Evolutionary conservation across 2,888 invertebrate genomes (phyloP).

Genomic region (Leptinotarsa tumamoca): DNA sequence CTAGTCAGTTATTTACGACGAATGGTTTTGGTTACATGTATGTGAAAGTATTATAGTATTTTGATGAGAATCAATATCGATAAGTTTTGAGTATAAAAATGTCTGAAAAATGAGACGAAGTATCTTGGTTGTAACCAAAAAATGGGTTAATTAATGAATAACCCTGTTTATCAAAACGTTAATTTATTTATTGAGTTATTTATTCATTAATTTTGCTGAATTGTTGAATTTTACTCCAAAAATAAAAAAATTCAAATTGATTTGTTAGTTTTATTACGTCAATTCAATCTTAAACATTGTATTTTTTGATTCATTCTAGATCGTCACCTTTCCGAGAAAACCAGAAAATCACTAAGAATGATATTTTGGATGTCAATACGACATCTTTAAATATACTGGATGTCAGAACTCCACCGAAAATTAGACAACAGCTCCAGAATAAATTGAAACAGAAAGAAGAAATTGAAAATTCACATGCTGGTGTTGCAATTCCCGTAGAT

Average conservation of each 20-base stretch:
- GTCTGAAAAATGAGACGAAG: conserved; percentile 7
- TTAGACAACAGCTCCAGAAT: conserved; percentile 70
- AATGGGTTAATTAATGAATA: background rate
- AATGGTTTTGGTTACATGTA: background rate
- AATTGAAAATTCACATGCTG: conserved; percentile 72
- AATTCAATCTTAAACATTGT: background rate
- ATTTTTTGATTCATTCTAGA: conserved; percentile 55
- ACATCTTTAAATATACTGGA: conserved; percentile 64
- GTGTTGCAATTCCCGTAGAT: conserved; percentile 67
- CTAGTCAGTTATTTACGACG: background rate
- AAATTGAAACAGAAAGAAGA: conserved; percentile 56
- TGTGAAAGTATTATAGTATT: background rate
- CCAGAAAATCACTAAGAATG: conserved; percentile 71
- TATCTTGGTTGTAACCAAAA: background rate
- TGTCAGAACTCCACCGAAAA: conserved; percentile 74
- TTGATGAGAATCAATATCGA: background rate
- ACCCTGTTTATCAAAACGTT: background rate
- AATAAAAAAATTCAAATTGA: conserved; percentile 10
- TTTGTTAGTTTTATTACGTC: conserved; percentile 10
- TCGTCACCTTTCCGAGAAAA: conserved; percentile 69
- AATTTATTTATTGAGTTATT: conserved; percentile 5
- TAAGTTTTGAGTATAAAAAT: background rate
- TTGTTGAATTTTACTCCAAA: conserved; percentile 43
- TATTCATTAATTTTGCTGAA: background rate
- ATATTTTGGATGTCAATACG: conserved; percentile 68